Conservation (phyloP, 2,113 vertebrate species). For the Miniopterus natalensis region DNA sequence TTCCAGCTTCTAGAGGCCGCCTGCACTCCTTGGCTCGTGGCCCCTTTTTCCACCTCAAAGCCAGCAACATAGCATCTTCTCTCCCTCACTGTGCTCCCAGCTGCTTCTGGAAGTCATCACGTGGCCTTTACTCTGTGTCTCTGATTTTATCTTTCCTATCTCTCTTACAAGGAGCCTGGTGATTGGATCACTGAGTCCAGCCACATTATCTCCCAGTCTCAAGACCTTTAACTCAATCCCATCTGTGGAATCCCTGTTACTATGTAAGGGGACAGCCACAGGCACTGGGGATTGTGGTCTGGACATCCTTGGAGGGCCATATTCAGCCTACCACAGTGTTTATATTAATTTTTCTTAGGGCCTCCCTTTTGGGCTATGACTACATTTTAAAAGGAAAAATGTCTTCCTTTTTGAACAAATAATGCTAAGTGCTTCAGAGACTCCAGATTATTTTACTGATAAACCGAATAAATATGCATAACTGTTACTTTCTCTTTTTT, state of each 20-base stretch:
- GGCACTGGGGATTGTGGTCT: neutral
- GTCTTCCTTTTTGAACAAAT: constrained; percentile 1
- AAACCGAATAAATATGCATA: neutral
- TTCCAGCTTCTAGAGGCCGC: neutral
- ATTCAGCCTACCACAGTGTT: neutral
- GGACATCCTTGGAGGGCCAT: too few species aligned
- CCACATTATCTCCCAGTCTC: neutral
- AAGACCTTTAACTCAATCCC: neutral
- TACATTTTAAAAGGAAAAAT: neutral
- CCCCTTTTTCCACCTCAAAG: neutral
- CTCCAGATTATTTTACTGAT: neutral
- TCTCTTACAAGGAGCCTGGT: neutral
- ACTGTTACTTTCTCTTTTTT: constrained; percentile 44
- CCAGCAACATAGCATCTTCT: too few species aligned
- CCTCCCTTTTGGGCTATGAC: neutral
- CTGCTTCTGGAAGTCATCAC: neutral
- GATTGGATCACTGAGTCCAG: neutral
- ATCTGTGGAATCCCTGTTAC: neutral
- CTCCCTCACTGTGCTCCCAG: neutral
- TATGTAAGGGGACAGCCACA: too few species aligned
- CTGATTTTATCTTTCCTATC: neutral
- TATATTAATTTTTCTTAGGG: neutral
- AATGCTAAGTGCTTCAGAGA: neutral
- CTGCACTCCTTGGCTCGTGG: fast-evolving
- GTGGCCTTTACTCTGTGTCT: fast-evolving